Base-by-base conservation (phyloP, 2,797 vertebrate genomes). In the Halcyon chelicuti region DNA sequence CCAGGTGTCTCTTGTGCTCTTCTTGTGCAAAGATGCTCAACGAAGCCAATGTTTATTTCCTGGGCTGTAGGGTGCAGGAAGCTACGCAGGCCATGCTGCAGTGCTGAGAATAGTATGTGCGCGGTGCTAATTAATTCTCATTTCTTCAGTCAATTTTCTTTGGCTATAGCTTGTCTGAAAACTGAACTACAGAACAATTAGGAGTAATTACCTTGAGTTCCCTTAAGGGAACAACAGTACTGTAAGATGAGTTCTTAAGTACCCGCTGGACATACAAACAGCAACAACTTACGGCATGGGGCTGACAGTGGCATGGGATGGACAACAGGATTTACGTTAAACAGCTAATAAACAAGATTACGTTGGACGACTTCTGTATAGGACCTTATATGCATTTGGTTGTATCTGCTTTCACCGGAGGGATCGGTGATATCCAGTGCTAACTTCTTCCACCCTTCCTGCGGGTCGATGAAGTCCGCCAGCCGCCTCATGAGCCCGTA, bases 371-470 rank as follows among this genome's bases (percentile, higher is more conserved):
- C 18, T 65, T 76, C 66, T 3, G 2, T 29, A 14, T 2, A 4
- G 63, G 86, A 99, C 99, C 99, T 98, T 82, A 99, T 98, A 57
- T 99, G 99, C 88, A 97, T 96, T 82, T 99, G 99, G 40, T 97
- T 98, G 97, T 99, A 99, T 97, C 98, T 98, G 31, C 96, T 92
- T 84, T 98, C 98, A 5, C 99, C 99, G 4, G 96, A 98, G 10
- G 98, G 94, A 91, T 98, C 98, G 86, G 97, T 97, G 94, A 99
- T 99, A 33, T 98, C 98, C 5, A 96, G 91, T 1, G 98, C 98
- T 19, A 99, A 88, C 4, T 98, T 98, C 96, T 97, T 99, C 99
- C 99, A 99, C 12, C 95, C 98, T 58, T 99, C 99, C 15, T 99
- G 98, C 12, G 99, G 99, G 85, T 99, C 99, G 94, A 99, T 91